A percentile compares a stretch with the other conserved stretches of the same genome.
These are phyloP conservation scores for Tachystola acroxantha DNA, from an alignment of 2,888 invertebrate species.

Conservation along the genomic window DNA sequence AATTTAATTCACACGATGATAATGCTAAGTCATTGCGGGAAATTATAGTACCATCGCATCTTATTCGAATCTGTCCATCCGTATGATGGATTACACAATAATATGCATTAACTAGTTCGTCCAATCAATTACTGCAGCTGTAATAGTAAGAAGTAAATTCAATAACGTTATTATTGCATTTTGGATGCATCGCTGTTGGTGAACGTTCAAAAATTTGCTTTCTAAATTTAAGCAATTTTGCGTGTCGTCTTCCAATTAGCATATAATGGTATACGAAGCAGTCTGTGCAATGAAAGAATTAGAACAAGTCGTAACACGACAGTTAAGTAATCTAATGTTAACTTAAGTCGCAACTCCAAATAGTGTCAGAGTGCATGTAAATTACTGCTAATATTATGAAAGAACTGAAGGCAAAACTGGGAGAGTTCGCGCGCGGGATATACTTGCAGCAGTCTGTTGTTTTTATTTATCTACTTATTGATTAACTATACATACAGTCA, in stretches of 20 bases:
- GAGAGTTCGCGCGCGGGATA: too few species aligned
- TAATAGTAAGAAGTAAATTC: slow-evolving; percentile 6
- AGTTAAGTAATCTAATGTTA: slow-evolving; percentile 41
- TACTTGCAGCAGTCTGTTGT: too few species aligned
- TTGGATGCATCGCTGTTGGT: slow-evolving; percentile 11
- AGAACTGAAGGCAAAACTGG: too few species aligned
- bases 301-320: slow-evolving; percentile 44
- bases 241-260: slow-evolving; percentile 57
- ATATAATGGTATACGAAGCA: slow-evolving; percentile 40
- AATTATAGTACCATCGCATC: slow-evolving; percentile 23
- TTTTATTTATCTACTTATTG: too few species aligned
- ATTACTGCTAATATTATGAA: too few species aligned
- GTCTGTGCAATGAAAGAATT: slow-evolving; percentile 44
- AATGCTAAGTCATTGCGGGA: slow-evolving; percentile 28
- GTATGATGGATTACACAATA: slow-evolving; percentile 13
- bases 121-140: slow-evolving; percentile 3
- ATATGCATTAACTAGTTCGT: background rate
- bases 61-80: slow-evolving; percentile 15
- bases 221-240: slow-evolving; percentile 41
- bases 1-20: slow-evolving; percentile 7
- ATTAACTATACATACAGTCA: too few species aligned
- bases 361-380: slow-evolving; percentile 11
- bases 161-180: slow-evolving; percentile 10
- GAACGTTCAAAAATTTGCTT: slow-evolving; percentile 24
- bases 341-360: slow-evolving; percentile 20